A percentile compares a stretch with the other conserved stretches of the same genome.
Evolutionary conservation across 2,888 invertebrate species (phyloP).

Genomic region (Aspidiotus rigidus): DNA sequence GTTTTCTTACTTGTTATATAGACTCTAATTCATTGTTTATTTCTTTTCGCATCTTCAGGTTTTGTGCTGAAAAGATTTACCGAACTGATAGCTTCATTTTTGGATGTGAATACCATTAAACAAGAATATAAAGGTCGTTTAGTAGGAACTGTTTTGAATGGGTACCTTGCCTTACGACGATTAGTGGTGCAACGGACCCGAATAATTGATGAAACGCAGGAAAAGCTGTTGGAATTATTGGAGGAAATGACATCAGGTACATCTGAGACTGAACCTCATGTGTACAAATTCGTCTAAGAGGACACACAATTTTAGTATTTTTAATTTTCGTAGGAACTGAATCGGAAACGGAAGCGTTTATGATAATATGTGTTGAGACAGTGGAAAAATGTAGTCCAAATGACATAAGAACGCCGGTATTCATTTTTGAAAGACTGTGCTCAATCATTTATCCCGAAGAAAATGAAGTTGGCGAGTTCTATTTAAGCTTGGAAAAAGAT

Average conservation of each 20-base stretch:
- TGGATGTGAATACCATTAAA: constrained; percentile 77
- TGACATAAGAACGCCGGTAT: constrained; percentile 92
- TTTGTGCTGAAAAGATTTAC: constrained; percentile 84
- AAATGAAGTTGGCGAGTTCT: constrained; percentile 93
- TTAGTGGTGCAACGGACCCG: constrained; percentile 90
- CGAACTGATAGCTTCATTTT: constrained; percentile 75
- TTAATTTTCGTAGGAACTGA: constrained; percentile 58
- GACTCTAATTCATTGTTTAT: neutral
- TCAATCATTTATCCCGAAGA: constrained; percentile 96
- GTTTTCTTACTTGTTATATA: neutral
- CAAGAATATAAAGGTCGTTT: constrained; percentile 81
- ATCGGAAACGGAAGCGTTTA: constrained; percentile 90
- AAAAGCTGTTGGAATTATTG: constrained; percentile 79
- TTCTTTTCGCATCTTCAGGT: constrained; percentile 46
- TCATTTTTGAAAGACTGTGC: constrained; percentile 92
- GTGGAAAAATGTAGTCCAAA: constrained; percentile 82
- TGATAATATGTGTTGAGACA: constrained; percentile 93
- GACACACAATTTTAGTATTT: neutral
- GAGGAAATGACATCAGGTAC: constrained; percentile 89
- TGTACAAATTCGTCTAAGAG: neutral
- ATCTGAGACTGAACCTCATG: neutral
- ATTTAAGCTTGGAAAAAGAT: constrained; percentile 92
- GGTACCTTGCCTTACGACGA: constrained; percentile 80
- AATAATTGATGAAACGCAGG: constrained; percentile 92
- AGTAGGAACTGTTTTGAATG: constrained; percentile 83